Percentiles rank a stretch among this genome's conserved stretches.
These are phyloP conservation scores for Leptura quadrifasciata DNA, from an alignment of 2,888 invertebrate species.

Conservation along the genomic window DNA sequence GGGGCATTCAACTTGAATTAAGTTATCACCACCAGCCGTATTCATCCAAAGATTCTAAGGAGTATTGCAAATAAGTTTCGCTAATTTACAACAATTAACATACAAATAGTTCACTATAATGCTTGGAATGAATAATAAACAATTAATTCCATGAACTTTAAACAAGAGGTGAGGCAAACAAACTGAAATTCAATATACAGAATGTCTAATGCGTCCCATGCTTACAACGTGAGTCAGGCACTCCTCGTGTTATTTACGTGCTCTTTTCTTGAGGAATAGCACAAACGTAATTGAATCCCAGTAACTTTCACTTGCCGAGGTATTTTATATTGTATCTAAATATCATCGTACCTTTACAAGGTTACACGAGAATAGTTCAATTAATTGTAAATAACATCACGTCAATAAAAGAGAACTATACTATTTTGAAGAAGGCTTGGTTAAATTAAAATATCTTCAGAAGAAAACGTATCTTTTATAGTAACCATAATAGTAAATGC, in stretches of 20 bases:
- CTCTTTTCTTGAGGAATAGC: constrained; percentile 38
- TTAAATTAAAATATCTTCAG: neutral
- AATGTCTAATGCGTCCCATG: constrained; percentile 42
- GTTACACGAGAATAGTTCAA: constrained; percentile 46
- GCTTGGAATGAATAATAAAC: constrained; percentile 4
- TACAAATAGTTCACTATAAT: neutral
- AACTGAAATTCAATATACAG: constrained; percentile 42
- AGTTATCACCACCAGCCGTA: no score
- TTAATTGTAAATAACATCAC: constrained; percentile 9
- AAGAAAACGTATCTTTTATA: neutral
- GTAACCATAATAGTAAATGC: neutral
- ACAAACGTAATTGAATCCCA: constrained; percentile 31
- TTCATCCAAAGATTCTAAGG: no score
- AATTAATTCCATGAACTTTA: constrained; percentile 54
- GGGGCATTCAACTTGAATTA: no score
- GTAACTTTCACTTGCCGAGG: constrained; percentile 47
- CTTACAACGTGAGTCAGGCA: constrained; percentile 46
- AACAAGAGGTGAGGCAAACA: constrained; percentile 43
- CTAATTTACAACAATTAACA: neutral
- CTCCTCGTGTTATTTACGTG: constrained; percentile 43
- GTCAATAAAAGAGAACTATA: neutral
- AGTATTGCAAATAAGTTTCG: neutral
- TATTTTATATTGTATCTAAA: constrained; percentile 48
- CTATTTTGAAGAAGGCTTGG: constrained; percentile 1
- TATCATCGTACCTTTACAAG: constrained; percentile 48